Conservation (phyloP, 1,140 invertebrate species). For the Pogonomyrmex barbatus region DNA sequence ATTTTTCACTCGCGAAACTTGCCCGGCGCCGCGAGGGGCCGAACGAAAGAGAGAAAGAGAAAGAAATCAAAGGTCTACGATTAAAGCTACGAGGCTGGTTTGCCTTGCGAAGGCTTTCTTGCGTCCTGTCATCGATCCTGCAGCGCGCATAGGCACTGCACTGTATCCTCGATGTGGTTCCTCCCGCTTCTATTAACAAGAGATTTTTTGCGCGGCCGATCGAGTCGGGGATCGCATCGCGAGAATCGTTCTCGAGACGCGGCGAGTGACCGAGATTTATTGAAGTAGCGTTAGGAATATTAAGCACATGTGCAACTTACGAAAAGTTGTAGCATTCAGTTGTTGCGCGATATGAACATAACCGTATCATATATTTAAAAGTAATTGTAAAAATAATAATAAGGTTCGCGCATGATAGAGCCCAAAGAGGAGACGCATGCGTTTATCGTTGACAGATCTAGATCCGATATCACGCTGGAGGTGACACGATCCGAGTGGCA, state of each 20-base stretch:
- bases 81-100: constrained; percentile 77
- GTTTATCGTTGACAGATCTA: not conserved
- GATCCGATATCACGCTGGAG: not conserved
- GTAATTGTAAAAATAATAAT: constrained; percentile 19
- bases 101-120: constrained; percentile 83
- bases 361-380: not conserved
- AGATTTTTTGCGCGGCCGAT: constrained; percentile 23
- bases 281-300: not conserved
- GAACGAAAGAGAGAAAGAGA: constrained; percentile 1
- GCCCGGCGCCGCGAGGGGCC: constrained; percentile 33
- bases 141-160: constrained; percentile 29
- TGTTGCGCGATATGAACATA: not conserved
- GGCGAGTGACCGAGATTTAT: constrained; percentile 43
- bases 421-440: not conserved
- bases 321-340: not conserved
- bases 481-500: not conserved
- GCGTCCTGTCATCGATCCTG: constrained; percentile 66
- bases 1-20: constrained; percentile 66
- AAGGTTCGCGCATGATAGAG: not conserved
- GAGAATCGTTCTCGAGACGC: not conserved
- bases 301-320: not conserved
- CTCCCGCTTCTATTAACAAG: constrained; percentile 18
- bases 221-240: not conserved
- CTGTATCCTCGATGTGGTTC: constrained; percentile 25
- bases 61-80: constrained; percentile 35